These are phyloP conservation scores for Mormyrops attenuatus DNA, from an alignment of 2,797 vertebrate species.

Conservation along the genomic window DNA sequence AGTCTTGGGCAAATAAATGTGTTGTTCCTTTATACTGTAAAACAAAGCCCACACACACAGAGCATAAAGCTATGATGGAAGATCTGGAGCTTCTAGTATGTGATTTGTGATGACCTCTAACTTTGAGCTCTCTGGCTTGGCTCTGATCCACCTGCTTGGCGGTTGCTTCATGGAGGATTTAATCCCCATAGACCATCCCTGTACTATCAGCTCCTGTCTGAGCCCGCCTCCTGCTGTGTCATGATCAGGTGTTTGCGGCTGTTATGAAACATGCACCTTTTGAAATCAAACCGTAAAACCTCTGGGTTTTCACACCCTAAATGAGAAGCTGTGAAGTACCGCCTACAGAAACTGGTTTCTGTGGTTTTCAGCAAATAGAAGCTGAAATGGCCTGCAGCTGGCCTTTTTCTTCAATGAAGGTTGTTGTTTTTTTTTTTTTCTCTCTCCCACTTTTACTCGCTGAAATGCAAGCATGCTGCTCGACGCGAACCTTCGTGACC, in stretches of 20 bases:
- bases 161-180: background rate
- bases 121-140: background rate
- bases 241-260: background rate
- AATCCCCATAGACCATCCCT: background rate
- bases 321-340: slow-evolving; percentile 3
- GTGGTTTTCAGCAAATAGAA: background rate
- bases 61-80: background rate
- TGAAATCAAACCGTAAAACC: background rate
- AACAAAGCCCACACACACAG: background rate
- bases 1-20: background rate
- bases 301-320: background rate
- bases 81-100: background rate
- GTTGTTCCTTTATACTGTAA: background rate
- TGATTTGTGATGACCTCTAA: background rate
- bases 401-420: background rate
- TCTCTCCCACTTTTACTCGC: background rate
- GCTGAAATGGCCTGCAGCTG: background rate
- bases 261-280: background rate
- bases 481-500: background rate
- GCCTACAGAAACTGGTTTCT: background rate
- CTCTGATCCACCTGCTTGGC: background rate
- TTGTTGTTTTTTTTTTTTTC: background rate
- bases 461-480: background rate
- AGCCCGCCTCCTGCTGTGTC: background rate
- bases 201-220: background rate